Percentiles rank a stretch among this genome's conserved stretches.
Conservation (phyloP, 2,888 invertebrate genomes). For the Crioceris asparagi region DNA sequence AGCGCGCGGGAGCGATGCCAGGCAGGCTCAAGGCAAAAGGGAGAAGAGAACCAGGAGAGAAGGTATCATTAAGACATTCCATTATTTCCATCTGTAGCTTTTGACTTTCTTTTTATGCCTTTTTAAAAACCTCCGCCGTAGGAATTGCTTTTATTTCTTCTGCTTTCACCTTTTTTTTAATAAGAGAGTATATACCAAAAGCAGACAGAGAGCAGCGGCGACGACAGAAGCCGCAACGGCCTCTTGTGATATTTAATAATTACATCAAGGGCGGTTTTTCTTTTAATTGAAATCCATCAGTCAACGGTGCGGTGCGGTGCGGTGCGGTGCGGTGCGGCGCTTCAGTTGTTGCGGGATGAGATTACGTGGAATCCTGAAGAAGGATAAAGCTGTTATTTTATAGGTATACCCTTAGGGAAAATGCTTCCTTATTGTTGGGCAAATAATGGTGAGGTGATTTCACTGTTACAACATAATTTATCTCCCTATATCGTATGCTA, state of each 20-base stretch:
- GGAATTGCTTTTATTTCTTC: slow-evolving; percentile 1
- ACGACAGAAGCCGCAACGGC: background rate
- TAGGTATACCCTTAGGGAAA: too few relatives aligned
- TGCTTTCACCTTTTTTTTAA: slow-evolving; percentile 1
- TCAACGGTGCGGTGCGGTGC: background rate
- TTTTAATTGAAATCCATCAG: slow-evolving; percentile 1
- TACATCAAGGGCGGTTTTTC: background rate
- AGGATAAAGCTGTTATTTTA: too few relatives aligned
- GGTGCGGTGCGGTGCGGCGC: too few relatives aligned
- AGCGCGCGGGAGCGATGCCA: too few relatives aligned
- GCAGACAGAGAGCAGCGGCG: background rate
- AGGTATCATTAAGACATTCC: slow-evolving; percentile 38
- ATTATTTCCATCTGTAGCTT: slow-evolving; percentile 40
- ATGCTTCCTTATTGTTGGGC: too few relatives aligned
- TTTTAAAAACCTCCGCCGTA: slow-evolving; percentile 22
- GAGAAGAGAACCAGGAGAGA: slow-evolving; percentile 23
- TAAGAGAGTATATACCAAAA: slow-evolving; percentile 1
- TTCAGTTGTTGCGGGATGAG: too few relatives aligned
- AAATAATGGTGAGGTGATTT: too few relatives aligned
- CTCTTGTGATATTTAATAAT: slow-evolving; percentile 2
- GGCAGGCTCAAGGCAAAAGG: background rate
- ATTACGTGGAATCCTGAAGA: too few relatives aligned
- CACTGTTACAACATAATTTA: too few relatives aligned
- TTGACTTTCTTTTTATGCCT: slow-evolving; percentile 35
- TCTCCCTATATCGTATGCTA: too few relatives aligned